phyloP scores from a whole-genome alignment of 2,113 vertebrate species.

The Garra rufa region DNA sequence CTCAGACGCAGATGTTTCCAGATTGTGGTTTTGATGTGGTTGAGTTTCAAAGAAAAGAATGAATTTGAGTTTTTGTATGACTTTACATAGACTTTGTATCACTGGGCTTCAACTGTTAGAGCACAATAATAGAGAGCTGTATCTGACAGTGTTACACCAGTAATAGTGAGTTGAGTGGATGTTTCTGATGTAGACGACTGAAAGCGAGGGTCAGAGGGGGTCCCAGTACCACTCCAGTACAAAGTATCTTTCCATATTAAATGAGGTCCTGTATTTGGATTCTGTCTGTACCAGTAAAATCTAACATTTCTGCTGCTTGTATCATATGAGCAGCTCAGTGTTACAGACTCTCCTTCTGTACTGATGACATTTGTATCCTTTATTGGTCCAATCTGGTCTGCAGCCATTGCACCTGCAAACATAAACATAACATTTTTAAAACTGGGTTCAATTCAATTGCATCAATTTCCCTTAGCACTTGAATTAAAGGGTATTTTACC shows the following conservation, averaged over 20 bases:
- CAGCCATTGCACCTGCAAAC: neutral
- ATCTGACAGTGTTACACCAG: neutral
- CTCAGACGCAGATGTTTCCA: neutral
- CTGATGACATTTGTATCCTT: neutral
- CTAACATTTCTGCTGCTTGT: neutral
- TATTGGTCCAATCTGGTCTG: neutral
- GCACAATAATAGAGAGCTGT: neutral
- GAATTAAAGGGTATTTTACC: neutral
- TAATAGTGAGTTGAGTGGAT: neutral
- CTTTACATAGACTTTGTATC: too few species aligned
- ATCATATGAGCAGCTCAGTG: neutral
- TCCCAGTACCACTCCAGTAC: fast-evolving
- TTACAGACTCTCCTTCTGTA: neutral
- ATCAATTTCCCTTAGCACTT: neutral
- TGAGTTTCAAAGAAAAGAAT: neutral
- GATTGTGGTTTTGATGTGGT: neutral
- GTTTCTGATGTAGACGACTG: neutral
- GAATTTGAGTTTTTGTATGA: too few species aligned
- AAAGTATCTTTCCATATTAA: too few species aligned
- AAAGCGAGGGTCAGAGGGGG: neutral
- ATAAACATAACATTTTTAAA: neutral
- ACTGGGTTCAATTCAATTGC: neutral
- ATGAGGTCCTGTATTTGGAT: neutral
- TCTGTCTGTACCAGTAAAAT: neutral
- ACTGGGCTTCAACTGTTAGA: too few species aligned